phyloP scores from a whole-genome alignment of 2,797 vertebrate species.

The Crocidura indochinensis region DNA sequence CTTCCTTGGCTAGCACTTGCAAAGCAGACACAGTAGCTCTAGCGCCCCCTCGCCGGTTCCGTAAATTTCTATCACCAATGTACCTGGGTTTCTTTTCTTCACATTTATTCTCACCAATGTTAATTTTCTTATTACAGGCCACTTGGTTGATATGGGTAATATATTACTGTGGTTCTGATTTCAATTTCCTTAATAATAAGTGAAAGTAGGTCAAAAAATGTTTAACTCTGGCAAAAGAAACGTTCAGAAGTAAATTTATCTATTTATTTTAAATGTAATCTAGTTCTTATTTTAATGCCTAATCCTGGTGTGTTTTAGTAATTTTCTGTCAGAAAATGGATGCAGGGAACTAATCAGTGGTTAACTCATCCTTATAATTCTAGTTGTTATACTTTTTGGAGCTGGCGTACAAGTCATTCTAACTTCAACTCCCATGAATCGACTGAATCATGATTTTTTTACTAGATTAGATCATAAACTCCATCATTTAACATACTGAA shows the following conservation, averaged over 20 bases:
- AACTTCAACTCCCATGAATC: neutral
- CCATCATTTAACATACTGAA: constrained; percentile 18
- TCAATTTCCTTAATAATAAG: too few relatives aligned
- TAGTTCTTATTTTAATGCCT: neutral
- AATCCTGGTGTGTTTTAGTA: neutral
- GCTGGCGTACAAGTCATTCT: neutral
- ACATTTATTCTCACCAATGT: too few relatives aligned
- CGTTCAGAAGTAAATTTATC: constrained; percentile 8
- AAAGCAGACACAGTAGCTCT: too few relatives aligned
- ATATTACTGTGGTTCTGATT: too few relatives aligned
- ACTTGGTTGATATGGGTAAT: too few relatives aligned
- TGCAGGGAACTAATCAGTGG: neutral
- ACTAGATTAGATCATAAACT: neutral
- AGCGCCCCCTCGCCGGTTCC: too few relatives aligned
- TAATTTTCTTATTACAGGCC: too few relatives aligned
- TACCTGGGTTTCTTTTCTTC: too few relatives aligned
- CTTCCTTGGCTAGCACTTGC: too few relatives aligned
- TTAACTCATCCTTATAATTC: neutral
- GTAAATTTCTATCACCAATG: too few relatives aligned
- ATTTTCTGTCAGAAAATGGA: neutral
- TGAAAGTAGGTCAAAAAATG: neutral
- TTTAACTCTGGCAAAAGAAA: constrained; percentile 22
- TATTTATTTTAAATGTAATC: constrained; percentile 4
- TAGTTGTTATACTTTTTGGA: neutral
- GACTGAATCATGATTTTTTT: neutral